Evolutionary conservation across 1,140 invertebrate species (phyloP), one percentile per base, ranked within the genome.

Genomic region (Ostrea edulis): DNA sequence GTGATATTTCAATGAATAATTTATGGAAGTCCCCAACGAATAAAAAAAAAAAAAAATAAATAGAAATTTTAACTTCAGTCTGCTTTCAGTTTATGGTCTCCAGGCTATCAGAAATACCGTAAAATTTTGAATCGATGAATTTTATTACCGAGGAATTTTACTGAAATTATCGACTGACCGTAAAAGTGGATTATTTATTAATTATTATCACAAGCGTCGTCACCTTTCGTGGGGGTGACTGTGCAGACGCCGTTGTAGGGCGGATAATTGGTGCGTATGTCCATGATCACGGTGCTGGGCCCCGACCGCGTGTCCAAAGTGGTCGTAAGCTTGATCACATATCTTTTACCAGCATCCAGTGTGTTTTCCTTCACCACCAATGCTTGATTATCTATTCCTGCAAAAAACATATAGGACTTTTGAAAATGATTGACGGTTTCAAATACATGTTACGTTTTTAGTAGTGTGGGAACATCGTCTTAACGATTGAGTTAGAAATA

Each of bases 331-430:
- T 20, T 83, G 25, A 83, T 20, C 52, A 8, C n/a, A 22, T 83
- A 83, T 52, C 25, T 51, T 35, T n/a, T 83, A 52, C 82, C 82
- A 9, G 44, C 7, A 22, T 83, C 51, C 8, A 83, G 52, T 54
- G 52, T 83, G 51, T 83, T 83, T 83, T 52, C 82, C 4, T 54
- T 54, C 22, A 83, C 8, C 8, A 52, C 82, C n/a, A 83, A n/a
- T 29, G 82, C 44, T 35, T 83, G 44, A 8, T 83, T 54, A 35
- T 22, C 5, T 12, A 83, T 83, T 53, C 52, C 82, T 83, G 22
- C 2, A 83, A 83, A n/a, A 20, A 12, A 20, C n/a, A n/a, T n/a
- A n/a, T n/a, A 53, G 52, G 20, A n/a, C 9, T 83, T 8, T n/a
- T 11, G 25, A 29, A 25, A 81, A 22, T 81, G 29, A 81, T 5